A percentile compares a stretch with the other conserved stretches of the same genome.
These are phyloP conservation scores for Cerceris rybyensis DNA, from an alignment of 2,888 invertebrate genomes.

Conservation along the genomic window DNA sequence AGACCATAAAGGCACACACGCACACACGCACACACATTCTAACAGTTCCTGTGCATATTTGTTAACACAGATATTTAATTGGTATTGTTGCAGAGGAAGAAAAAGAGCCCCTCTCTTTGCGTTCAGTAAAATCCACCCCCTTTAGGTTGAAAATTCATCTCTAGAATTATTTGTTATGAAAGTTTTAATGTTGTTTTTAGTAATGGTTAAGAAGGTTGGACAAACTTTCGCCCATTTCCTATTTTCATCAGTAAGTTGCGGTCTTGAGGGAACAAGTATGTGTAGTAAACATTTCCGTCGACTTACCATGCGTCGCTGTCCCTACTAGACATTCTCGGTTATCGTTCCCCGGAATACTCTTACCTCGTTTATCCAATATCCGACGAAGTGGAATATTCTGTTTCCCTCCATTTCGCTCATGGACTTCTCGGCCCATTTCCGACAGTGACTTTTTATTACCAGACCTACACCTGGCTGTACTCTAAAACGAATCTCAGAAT, in stretches of 20 bases:
- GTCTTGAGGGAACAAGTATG: slow-evolving; percentile 8
- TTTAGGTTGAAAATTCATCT: too few relatives aligned
- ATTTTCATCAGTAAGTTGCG: background rate
- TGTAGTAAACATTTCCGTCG: slow-evolving; percentile 29
- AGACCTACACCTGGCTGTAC: slow-evolving; percentile 2
- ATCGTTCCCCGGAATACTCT: slow-evolving; percentile 35
- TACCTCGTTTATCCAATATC: slow-evolving; percentile 52
- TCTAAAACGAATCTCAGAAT: slow-evolving; percentile 17
- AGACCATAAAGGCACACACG: too few relatives aligned
- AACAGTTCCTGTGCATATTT: too few relatives aligned
- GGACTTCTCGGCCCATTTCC: slow-evolving; percentile 18
- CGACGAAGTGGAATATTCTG: slow-evolving; percentile 49
- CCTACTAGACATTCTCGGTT: slow-evolving; percentile 19
- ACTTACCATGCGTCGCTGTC: slow-evolving; percentile 7
- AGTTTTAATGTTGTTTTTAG: too few relatives aligned
- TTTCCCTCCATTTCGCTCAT: slow-evolving; percentile 31
- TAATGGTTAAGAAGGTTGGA: background rate
- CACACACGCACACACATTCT: too few relatives aligned
- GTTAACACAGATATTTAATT: too few relatives aligned
- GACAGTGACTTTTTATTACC: slow-evolving; percentile 27
- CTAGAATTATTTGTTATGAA: too few relatives aligned
- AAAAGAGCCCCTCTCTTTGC: too few relatives aligned
- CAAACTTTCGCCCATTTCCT: slow-evolving; percentile 20
- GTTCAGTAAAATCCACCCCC: too few relatives aligned
- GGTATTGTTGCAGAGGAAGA: too few relatives aligned